A percentile compares a stretch with the other conserved stretches of the same genome.
These are phyloP conservation scores for Luidia sarsii DNA, from an alignment of 53 echinoderm and acorn worm species.

Conservation along the genomic window DNA sequence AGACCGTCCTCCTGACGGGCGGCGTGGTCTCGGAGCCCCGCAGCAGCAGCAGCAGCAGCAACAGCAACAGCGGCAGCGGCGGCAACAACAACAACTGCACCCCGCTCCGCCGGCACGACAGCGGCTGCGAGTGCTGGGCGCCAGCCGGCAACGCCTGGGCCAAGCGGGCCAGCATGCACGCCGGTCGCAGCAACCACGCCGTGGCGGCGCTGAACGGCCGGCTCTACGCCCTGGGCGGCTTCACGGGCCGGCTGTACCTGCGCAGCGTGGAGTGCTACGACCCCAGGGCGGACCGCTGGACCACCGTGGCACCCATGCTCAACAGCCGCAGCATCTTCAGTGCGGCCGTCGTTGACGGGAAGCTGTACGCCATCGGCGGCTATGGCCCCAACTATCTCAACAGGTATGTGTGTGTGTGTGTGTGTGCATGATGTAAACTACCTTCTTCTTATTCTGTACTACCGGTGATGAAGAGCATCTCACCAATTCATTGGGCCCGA, in stretches of 20 bases:
- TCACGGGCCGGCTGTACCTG: conserved; percentile 84
- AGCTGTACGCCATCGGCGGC: conserved; percentile 90
- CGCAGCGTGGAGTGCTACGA: conserved; percentile 88
- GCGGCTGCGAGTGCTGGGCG: conserved; percentile 80
- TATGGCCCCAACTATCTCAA: conserved; percentile 93
- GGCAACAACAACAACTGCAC: conserved; percentile 72
- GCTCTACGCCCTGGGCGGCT: conserved; percentile 89
- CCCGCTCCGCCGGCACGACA: conserved; percentile 79
- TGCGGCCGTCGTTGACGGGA: conserved; percentile 77
- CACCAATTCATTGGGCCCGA: too few relatives aligned
- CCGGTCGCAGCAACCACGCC: conserved; percentile 82
- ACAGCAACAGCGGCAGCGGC: conserved; percentile 81
- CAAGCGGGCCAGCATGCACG: conserved; percentile 76
- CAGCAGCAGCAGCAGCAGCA: conserved; percentile 66
- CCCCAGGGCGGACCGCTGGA: conserved; percentile 74
- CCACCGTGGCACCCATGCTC: conserved; percentile 74
- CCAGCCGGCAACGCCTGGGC: conserved; percentile 78
- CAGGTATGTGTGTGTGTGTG: conserved; percentile 57
- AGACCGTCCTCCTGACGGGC: conserved; percentile 80
- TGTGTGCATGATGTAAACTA: not conserved
- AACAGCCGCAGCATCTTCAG: conserved; percentile 83
- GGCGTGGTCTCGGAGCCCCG: conserved; percentile 79
- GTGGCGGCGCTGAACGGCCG: conserved; percentile 87
- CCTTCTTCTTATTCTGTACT: not conserved
- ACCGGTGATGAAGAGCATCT: not conserved